Conservation (phyloP, 2,113 vertebrate species). For the Apus apus region DNA sequence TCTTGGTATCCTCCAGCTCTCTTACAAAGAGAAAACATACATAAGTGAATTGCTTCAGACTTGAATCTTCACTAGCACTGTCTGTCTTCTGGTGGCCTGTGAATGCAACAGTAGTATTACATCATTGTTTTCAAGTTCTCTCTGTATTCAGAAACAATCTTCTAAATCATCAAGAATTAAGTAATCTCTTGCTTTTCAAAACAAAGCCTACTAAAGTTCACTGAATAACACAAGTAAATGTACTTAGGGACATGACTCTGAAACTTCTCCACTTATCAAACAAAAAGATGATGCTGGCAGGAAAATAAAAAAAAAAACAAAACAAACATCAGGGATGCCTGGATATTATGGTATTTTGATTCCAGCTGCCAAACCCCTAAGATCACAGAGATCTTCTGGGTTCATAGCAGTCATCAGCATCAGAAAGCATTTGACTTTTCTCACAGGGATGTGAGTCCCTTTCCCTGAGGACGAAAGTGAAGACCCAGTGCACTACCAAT, state of each 20-base stretch:
- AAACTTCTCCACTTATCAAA: not conserved
- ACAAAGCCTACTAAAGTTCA: not conserved
- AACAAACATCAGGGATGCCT: not conserved
- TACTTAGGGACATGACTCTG: not conserved
- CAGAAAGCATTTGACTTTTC: not conserved
- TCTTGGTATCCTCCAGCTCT: not conserved
- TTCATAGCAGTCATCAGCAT: not conserved
- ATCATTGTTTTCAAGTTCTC: not conserved
- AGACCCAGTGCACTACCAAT: not conserved
- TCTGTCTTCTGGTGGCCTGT: not conserved
- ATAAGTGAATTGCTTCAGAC: not conserved
- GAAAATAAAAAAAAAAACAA: not conserved
- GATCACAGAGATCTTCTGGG: not conserved
- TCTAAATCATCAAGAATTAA: not conserved
- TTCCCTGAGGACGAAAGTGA: not conserved
- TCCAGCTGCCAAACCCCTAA: not conserved
- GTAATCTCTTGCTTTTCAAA: not conserved
- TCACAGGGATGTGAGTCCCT: not conserved
- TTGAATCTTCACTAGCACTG: not conserved
- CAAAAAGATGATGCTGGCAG: not conserved
- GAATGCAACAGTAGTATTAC: not conserved
- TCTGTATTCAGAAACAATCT: not conserved
- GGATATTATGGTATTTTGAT: not conserved
- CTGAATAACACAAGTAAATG: not conserved
- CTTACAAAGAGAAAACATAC: not conserved